Base-by-base conservation (phyloP, 2,888 invertebrate species). In the Pachliopta kotzebuea region DNA sequence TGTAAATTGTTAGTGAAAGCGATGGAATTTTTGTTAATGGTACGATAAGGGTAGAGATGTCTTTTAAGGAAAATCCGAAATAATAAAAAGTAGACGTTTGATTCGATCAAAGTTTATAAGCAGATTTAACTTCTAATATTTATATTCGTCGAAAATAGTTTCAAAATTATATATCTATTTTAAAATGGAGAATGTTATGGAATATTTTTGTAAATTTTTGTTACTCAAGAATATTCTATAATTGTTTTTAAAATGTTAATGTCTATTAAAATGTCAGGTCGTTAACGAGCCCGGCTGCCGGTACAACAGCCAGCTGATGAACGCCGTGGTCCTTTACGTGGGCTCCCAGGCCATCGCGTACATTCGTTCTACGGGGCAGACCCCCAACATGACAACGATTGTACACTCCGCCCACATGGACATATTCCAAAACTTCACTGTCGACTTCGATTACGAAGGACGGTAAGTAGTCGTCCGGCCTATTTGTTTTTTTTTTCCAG, bases 381-480 rank as follows among this genome's bases (percentile, higher is more conserved):
- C 97, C 1, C 98, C 99, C 0, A 98, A 96, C 80, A 98, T 98
- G 95, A 95, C 97, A 55, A 99, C 98, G n/a, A 99, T 99, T 70
- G 97, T 98, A 1, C 99, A 99, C 84, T 98, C 98, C 42, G 96
- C 99, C 0, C 99, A 98, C 85, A 99, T 99, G 99, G 99, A 99
- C 85, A 99, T 99, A 74, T 99, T 99, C 94, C 99, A 99, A 91
- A 99, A 99, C 91, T 94, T 99, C 73, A 98, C 98, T 0, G 99
- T 99, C 0, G 98, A 99, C 87, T 94, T 99, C 70, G 99, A 99
- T 85, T 98, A 97, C 17, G 99, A 99, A 92, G 99, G 99, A 85
- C 86, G 93, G 88, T 87, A 65, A 78, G 87, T 73, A 42, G 37
- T 37, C 37, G n/a, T n/a, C n/a, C n/a, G n/a, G n/a, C n/a, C n/a